phyloP scores from a whole-genome alignment of 2,113 vertebrate genomes.

The Eidolon helvum region DNA sequence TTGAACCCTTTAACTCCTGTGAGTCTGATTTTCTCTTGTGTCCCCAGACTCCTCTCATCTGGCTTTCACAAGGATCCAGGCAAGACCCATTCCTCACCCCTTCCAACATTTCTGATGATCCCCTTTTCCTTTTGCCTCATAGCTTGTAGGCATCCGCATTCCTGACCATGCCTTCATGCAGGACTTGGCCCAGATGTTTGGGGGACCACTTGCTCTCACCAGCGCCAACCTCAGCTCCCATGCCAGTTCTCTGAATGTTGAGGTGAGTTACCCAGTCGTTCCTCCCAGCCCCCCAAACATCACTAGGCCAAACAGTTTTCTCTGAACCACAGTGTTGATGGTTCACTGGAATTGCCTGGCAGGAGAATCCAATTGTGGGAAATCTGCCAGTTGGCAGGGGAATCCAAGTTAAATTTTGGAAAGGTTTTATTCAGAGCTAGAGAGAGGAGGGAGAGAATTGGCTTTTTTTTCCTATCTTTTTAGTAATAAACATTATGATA shows the following conservation, averaged over 20 bases:
- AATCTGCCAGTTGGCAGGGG: neutral
- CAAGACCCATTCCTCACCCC: neutral
- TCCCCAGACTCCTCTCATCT: neutral
- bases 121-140: neutral
- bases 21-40: slow-evolving; percentile 48
- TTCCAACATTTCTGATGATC: neutral
- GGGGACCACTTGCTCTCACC: slow-evolving; percentile 92
- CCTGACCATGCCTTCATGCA: slow-evolving; percentile 91
- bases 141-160: slow-evolving; percentile 96
- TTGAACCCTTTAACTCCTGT: slow-evolving; percentile 96
- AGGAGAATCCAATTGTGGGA: neutral
- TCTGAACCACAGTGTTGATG: neutral
- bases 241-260: slow-evolving; percentile 88
- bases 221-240: slow-evolving; percentile 94
- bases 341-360: neutral
- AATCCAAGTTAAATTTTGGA: neutral
- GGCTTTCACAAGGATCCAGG: neutral
- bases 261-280: slow-evolving; percentile 81
- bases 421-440: neutral
- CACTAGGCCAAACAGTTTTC: neutral
- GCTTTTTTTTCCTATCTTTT: neutral
- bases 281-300: neutral
- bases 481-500: neutral
- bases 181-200: slow-evolving; percentile 88
- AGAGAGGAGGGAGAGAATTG: neutral